Percentiles rank a stretch among this genome's conserved stretches.
These are phyloP conservation scores for Bos javanicus DNA, from an alignment of 2,113 vertebrate species.

Conservation along the genomic window DNA sequence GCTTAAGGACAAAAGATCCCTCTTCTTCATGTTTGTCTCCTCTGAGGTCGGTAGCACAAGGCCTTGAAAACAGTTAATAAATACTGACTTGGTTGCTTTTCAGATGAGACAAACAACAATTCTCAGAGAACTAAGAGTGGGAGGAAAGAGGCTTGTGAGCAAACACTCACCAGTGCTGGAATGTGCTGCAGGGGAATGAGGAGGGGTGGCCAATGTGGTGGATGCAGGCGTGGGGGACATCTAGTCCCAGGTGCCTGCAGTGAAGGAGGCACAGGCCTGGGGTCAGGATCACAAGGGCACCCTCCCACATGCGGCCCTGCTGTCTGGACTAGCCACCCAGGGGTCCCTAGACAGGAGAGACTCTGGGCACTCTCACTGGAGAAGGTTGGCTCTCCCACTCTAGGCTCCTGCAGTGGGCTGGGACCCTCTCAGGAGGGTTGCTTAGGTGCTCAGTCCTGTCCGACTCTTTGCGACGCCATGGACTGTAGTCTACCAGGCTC, in stretches of 20 bases:
- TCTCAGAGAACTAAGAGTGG: slow-evolving; percentile 6
- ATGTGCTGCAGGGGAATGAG: background rate
- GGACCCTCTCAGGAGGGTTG: background rate
- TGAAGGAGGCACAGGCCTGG: background rate
- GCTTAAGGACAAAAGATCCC: background rate
- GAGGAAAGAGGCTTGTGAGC: background rate
- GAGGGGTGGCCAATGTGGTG: background rate
- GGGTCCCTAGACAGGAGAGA: background rate
- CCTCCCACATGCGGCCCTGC: background rate
- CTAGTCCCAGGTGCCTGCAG: background rate
- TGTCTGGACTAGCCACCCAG: background rate
- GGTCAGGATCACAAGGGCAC: background rate
- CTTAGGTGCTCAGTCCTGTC: background rate
- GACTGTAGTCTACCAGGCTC: background rate
- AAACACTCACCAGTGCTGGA: background rate
- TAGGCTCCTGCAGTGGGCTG: background rate
- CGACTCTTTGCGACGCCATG: background rate
- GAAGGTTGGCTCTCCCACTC: background rate
- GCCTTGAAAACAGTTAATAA: background rate
- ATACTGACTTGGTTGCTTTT: slow-evolving; percentile 13
- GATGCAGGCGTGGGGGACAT: background rate
- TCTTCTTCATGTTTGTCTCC: background rate
- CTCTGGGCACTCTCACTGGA: background rate
- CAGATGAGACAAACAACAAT: background rate
- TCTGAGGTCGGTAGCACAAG: background rate